Base-by-base conservation (phyloP, 1,140 invertebrate genomes). In the Ceratoteleas bidentatus region DNA sequence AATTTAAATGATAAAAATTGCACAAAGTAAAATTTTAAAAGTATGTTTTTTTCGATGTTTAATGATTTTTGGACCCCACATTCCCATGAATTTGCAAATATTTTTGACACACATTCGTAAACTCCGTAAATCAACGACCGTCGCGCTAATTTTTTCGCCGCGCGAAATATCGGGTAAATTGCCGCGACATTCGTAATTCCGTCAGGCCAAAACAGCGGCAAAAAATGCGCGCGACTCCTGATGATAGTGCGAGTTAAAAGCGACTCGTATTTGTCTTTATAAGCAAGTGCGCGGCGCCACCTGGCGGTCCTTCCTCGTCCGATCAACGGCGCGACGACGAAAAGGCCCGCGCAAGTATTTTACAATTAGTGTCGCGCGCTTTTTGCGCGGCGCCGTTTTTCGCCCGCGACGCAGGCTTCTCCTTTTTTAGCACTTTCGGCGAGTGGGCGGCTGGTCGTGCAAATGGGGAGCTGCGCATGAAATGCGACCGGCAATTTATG, bases 401-500 rank as follows among this genome's bases (percentile, higher is more conserved):
- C 43, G 60, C 47, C 36, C 38, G 68, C 36, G 36, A 77, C 66
- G 54, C 43, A 57, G 38, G 33, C 54, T 76, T n/a, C n/a, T 58
- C 34, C 45, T 83, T 73, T 73, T 76, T 69, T 61, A 60, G 56
- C 57, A 69, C 73, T 73, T 70, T 53, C 33, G 32, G 14, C 38
- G 36, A 65, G 62, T 73, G 38, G 61, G 62, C 24, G 58, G 56
- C 13, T 4, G 54, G 61, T 14, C n/a, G 56, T 49, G 58, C 62
- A 73, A 80, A 80, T 73, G 68, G 68, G 72, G 79, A 79, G 76
- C 70, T 62, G 72, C 52, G 80, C 73, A 72, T 76, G 75, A 85
- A 82, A 85, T 78, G 77, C 60, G 66, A 83, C 75, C 58, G 58
- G 79, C 78, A 80, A 88, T 86, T 86, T 86, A 78, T 86, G 52